Percentiles rank a stretch among this genome's conserved stretches.
These are phyloP conservation scores for Neoniphon sammara DNA, from an alignment of 2,797 vertebrate genomes.

Conservation along the genomic window DNA sequence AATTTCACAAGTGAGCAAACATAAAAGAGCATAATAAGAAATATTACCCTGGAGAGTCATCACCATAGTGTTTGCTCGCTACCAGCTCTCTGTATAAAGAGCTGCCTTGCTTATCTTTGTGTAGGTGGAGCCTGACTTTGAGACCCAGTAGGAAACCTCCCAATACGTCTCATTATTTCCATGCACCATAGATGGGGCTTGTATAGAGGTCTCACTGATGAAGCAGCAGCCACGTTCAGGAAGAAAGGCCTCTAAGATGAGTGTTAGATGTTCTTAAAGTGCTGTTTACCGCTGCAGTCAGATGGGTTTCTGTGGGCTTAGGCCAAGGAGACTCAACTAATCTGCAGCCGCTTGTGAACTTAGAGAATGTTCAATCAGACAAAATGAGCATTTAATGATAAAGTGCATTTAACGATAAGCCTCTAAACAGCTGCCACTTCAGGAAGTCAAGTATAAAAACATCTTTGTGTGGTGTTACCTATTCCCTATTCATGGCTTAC, in stretches of 20 bases:
- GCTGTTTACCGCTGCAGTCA: conserved; percentile 24
- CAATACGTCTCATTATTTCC: conserved; percentile 69
- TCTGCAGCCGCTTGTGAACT: conserved; percentile 45
- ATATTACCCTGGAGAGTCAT: background rate
- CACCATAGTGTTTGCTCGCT: conserved; percentile 18
- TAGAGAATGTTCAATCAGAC: conserved; percentile 55
- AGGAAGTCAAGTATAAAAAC: conserved; percentile 11
- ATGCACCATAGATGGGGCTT: conserved; percentile 59
- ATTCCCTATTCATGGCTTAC: conserved; percentile 26
- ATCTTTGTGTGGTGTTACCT: background rate
- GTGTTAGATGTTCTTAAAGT: conserved; percentile 37
- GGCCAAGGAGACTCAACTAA: conserved; percentile 21
- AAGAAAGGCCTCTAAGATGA: conserved; percentile 39
- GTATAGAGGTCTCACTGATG: conserved; percentile 43
- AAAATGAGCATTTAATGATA: conserved; percentile 52
- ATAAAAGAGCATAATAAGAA: conserved; percentile 18
- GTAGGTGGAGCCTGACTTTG: conserved; percentile 37
- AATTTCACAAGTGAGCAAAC: conserved; percentile 44
- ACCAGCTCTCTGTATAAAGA: conserved; percentile 21
- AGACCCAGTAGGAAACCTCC: conserved; percentile 54
- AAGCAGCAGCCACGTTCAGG: conserved; percentile 44
- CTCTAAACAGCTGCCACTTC: conserved; percentile 48
- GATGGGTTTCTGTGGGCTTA: conserved; percentile 22
- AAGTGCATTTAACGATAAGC: conserved; percentile 31
- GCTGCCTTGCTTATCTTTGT: conserved; percentile 35